Base-by-base conservation (phyloP, 2,797 vertebrate species). In the Muscicapa striata region DNA sequence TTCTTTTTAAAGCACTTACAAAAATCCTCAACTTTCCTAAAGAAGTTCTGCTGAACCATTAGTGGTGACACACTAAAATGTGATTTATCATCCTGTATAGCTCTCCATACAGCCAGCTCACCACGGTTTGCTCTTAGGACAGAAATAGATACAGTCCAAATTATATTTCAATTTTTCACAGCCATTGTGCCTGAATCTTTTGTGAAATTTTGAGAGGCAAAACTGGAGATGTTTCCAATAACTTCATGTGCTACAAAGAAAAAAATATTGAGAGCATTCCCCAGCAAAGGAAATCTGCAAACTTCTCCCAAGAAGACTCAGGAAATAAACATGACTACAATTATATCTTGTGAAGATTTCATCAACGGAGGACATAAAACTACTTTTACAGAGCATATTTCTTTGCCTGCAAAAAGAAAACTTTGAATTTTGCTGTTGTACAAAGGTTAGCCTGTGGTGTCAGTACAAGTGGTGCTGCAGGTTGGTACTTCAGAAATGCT, bases 61-160 rank as follows among this genome's bases (percentile, higher is more conserved):
- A 85, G 52, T 74, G 57, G 87, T 92, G 86, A 92, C 67, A 48
- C 45, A 84, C 78, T 92, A 83, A 97, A 94, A 66, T 79, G 67
- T 66, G 91, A 97, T 97, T 95, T 96, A 91, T 97, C 83, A 82
- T 93, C 89, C 75, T 85, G 26, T 70, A 86, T 27, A 84, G 77
- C 68, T 93, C 79, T 54, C 90, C 92, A 80, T 92, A 64, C 89
- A 89, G 84, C 59, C 94, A 96, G 80, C 66, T 93, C 85, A 90
- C 83, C 84, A 94, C 94, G 40, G 77, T 87, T 89, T 92, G 93
- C 92, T 97, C 79, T 91, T 68, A 95, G 90, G 97, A 95, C 93
- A 95, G 84, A 96, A 96, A 95, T 30, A 97, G 93, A 95, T 89
- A 93, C 96, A 84, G 90, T 85, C 83, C 89, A 97, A 97, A 98